Conservation (phyloP, 1,140 invertebrate species). For the Fragariocoptes setiger region DNA sequence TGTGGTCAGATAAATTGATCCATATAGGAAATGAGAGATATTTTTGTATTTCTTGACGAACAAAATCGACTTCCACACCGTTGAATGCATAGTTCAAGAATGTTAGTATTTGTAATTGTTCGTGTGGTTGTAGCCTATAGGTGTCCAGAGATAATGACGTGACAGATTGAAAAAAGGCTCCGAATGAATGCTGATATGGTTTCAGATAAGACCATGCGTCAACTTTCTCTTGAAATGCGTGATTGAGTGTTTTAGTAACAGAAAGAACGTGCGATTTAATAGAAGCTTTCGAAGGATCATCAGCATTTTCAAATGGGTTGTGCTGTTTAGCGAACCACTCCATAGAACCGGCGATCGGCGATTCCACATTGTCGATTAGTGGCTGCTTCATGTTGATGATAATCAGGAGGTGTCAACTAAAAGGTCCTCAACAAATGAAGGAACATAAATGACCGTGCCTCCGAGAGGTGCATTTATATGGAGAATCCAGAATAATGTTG, state of each 20-base stretch:
- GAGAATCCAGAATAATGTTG: too few species aligned
- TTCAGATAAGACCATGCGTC: constrained; percentile 78
- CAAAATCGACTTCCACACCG: constrained; percentile 43
- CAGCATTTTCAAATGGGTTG: neutral
- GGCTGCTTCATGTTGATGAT: too few species aligned
- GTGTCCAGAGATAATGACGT: constrained; percentile 33
- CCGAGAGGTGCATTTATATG: too few species aligned
- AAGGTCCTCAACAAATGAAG: too few species aligned
- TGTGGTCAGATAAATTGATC: constrained; percentile 46
- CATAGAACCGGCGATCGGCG: too few species aligned
- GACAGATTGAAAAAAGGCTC: constrained; percentile 54
- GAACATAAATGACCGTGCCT: too few species aligned
- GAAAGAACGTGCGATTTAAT: constrained; percentile 72
- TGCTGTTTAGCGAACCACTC: too few species aligned
- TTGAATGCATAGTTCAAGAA: constrained; percentile 90
- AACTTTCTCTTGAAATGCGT: constrained; percentile 83
- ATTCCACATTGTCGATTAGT: too few species aligned
- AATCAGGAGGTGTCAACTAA: too few species aligned
- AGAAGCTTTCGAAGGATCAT: constrained; percentile 1
- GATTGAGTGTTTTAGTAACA: constrained; percentile 86
- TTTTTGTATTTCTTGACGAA: constrained; percentile 61
- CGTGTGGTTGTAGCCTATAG: constrained; percentile 17
- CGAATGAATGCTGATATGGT: constrained; percentile 42
- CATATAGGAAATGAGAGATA: constrained; percentile 77
- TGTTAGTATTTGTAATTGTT: constrained; percentile 61